Percentiles rank a stretch among this genome's conserved stretches.
phyloP scores from a whole-genome alignment of 2,113 vertebrate species.

The Tupaia chinensis region DNA sequence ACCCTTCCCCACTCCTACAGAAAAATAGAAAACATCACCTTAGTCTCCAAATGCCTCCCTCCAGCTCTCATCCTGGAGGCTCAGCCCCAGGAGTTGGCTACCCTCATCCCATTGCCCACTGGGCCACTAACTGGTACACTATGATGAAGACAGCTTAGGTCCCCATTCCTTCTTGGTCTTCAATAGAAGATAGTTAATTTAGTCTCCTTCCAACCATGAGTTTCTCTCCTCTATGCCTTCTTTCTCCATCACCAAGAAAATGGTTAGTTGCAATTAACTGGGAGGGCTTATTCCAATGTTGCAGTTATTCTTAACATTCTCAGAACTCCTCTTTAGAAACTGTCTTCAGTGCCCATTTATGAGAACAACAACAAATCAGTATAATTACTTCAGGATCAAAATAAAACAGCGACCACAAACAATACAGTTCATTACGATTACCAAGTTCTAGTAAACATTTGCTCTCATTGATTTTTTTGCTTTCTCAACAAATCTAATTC shows the following conservation, averaged over 20 bases:
- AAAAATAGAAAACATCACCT: background rate
- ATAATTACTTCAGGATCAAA: slow-evolving; percentile 19
- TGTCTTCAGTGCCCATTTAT: background rate
- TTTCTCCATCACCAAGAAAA: background rate
- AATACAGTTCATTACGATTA: background rate
- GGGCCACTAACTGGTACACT: background rate
- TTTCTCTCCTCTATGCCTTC: background rate
- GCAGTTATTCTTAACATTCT: background rate
- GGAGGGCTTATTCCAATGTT: background rate
- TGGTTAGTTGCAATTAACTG: background rate
- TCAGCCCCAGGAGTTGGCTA: background rate
- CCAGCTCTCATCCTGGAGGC: background rate
- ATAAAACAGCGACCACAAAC: background rate
- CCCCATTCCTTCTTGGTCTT: background rate
- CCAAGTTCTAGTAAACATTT: background rate
- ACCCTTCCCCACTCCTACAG: background rate
- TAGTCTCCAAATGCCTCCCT: background rate
- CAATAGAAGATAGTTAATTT: background rate
- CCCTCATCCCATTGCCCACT: background rate
- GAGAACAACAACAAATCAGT: slow-evolving; percentile 39
- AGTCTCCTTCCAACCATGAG: background rate
- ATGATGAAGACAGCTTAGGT: background rate
- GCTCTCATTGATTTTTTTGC: background rate
- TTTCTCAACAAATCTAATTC: slow-evolving; percentile 34
- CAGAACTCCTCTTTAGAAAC: background rate